A percentile compares a stretch with the other conserved stretches of the same genome.
phyloP scores from a whole-genome alignment of 2,113 vertebrate species.

The Otocyon megalotis region DNA sequence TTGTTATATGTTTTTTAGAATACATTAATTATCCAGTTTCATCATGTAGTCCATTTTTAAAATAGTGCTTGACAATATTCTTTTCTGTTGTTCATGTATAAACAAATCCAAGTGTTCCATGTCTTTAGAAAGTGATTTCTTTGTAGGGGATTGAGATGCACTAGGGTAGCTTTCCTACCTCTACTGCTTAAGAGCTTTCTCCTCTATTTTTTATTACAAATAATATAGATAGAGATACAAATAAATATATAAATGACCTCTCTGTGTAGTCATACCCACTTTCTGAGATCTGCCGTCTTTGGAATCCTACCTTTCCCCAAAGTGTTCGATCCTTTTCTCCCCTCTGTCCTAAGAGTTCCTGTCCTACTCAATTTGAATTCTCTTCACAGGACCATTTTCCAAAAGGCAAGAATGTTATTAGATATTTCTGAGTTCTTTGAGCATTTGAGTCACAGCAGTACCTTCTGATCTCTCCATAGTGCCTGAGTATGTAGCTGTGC shows the following conservation, averaged over 20 bases:
- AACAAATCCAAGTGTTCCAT: neutral
- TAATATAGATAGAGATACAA: neutral
- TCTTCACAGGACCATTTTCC: neutral
- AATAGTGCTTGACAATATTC: neutral
- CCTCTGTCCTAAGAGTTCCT: neutral
- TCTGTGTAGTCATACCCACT: neutral
- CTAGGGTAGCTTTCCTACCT: neutral
- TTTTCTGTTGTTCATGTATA: neutral
- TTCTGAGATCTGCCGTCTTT: neutral
- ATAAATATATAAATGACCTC: neutral
- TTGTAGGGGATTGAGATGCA: neutral
- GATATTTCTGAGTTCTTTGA: neutral
- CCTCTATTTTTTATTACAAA: neutral
- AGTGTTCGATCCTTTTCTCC: neutral
- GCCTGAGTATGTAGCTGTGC: neutral
- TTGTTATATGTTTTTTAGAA: neutral
- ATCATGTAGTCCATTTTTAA: neutral
- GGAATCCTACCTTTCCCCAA: neutral
- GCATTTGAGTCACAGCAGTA: neutral
- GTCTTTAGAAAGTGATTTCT: neutral
- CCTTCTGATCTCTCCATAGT: neutral
- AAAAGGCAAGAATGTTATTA: neutral
- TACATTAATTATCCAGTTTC: neutral
- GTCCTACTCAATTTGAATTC: neutral
- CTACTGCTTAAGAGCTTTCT: neutral